Evolutionary conservation across 92 coral and sea anemone species (phyloP).

Genomic region (Parazoanthus swiftii): DNA sequence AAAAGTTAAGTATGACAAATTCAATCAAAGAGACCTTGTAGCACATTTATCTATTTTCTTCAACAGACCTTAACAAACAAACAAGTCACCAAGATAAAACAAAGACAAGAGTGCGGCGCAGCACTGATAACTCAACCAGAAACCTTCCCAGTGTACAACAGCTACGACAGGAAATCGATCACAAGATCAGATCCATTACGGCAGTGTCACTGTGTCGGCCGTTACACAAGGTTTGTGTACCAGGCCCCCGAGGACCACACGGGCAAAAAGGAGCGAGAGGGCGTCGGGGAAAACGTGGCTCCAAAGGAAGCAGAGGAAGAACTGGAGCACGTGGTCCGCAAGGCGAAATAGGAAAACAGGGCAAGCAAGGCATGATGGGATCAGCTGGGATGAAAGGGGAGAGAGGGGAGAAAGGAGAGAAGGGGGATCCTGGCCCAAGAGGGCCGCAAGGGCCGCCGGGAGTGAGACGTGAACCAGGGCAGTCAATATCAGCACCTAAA

Average conservation of each 20-base stretch:
- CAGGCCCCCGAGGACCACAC: background rate
- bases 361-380: too few species aligned
- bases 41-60: too few species aligned
- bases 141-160: background rate
- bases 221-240: background rate
- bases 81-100: background rate
- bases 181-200: background rate
- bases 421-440: too few species aligned
- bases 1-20: too few species aligned
- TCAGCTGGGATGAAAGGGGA: background rate
- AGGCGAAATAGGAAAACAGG: background rate
- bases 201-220: background rate
- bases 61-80: too few species aligned
- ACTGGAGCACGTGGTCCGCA: background rate
- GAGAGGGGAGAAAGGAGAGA: too few species aligned
- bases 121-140: background rate
- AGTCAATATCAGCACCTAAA: too few species aligned
- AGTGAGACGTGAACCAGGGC: too few species aligned
- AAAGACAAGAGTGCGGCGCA: background rate
- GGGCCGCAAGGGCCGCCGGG: too few species aligned
- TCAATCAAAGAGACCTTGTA: too few species aligned
- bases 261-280: background rate
- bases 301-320: background rate
- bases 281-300: background rate
- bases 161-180: background rate